Evolutionary conservation across 2,888 invertebrate genomes (phyloP).

Genomic region (Drosophila setosimentum): DNA sequence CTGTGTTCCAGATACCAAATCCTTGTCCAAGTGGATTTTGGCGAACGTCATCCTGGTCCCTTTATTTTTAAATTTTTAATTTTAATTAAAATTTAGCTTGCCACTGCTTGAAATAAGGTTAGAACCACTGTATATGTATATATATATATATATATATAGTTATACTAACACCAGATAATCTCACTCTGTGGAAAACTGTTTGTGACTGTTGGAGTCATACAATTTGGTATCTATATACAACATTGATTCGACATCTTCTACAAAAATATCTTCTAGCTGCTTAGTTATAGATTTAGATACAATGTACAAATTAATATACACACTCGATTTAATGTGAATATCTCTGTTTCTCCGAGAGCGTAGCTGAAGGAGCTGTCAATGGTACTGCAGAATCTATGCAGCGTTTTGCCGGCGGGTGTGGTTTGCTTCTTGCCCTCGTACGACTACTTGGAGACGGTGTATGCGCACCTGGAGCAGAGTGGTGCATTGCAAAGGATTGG

Average conservation of each 20-base stretch:
- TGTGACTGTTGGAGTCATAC: too few species aligned
- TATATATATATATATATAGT: too few species aligned
- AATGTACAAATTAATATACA: neutral
- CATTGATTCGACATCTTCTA: neutral
- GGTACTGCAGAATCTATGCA: constrained; percentile 91
- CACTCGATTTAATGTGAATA: neutral
- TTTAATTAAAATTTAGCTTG: too few species aligned
- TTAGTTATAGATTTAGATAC: neutral
- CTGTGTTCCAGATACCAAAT: too few species aligned
- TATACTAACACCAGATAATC: too few species aligned
- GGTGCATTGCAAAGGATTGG: constrained; percentile 88
- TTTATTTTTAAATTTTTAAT: too few species aligned
- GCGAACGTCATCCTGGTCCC: too few species aligned
- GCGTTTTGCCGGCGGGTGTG: constrained; percentile 94
- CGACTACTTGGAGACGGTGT: constrained; percentile 91
- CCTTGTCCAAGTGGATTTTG: too few species aligned
- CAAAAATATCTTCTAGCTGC: neutral
- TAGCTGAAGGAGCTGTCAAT: constrained; percentile 92
- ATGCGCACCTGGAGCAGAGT: constrained; percentile 87
- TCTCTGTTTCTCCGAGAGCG: neutral
- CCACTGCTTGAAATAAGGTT: too few species aligned
- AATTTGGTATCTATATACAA: too few species aligned
- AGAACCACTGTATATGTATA: too few species aligned
- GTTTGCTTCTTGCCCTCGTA: constrained; percentile 98
- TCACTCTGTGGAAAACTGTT: too few species aligned